Evolutionary conservation across 2,888 invertebrate genomes (phyloP).

Genomic region (Euplagia quadripunctaria): DNA sequence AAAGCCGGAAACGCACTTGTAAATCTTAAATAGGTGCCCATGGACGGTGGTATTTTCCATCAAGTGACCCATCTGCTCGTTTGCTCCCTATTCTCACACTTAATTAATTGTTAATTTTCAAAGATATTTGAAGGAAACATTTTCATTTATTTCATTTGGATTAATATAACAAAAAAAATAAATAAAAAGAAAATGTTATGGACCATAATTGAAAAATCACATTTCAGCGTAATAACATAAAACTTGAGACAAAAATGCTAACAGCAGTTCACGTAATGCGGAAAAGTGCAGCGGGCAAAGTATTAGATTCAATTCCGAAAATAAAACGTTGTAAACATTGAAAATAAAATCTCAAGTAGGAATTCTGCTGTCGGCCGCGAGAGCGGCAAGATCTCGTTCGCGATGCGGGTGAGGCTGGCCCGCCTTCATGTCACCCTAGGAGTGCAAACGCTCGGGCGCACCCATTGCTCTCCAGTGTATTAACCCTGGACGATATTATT

Average conservation of each 20-base stretch:
- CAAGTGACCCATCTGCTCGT: too few relatives aligned
- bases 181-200: not conserved
- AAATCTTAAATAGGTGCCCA: too few relatives aligned
- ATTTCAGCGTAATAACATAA: not conserved
- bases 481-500: slow-evolving; percentile 61
- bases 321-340: slow-evolving; percentile 52
- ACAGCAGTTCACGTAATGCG: slow-evolving; percentile 17
- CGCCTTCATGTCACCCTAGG: slow-evolving; percentile 9
- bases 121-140: too few relatives aligned
- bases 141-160: too few relatives aligned
- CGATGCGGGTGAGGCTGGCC: slow-evolving; percentile 18
- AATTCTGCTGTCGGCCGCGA: slow-evolving; percentile 43
- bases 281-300: slow-evolving; percentile 29
- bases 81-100: too few relatives aligned
- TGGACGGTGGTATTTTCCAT: too few relatives aligned
- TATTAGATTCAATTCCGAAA: slow-evolving; percentile 51
- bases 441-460: slow-evolving; percentile 21
- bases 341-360: slow-evolving; percentile 52
- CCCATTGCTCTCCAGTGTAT: slow-evolving; percentile 44
- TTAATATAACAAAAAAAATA: not conserved
- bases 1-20: too few relatives aligned
- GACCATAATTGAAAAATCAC: not conserved
- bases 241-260: slow-evolving; percentile 14
- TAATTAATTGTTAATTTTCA: too few relatives aligned
- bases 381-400: slow-evolving; percentile 22